Percentiles rank a stretch among this genome's conserved stretches.
These are phyloP conservation scores for Zapus hudsonius DNA, from an alignment of 2,113 vertebrate species.

Conservation along the genomic window DNA sequence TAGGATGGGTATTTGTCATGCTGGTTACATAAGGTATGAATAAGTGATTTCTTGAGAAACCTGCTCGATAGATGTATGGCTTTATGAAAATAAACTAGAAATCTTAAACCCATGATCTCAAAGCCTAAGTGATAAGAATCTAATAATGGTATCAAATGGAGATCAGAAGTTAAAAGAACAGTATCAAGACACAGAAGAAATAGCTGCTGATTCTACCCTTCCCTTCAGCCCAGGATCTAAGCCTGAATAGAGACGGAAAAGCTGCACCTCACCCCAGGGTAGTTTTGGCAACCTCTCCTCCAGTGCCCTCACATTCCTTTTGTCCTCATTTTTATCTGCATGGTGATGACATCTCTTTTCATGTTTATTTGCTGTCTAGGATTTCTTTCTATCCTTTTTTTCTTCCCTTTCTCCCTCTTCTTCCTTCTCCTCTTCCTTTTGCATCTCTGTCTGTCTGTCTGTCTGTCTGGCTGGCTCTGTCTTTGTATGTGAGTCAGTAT, in stretches of 20 bases:
- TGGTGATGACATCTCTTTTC: not conserved
- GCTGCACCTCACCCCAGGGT: not conserved
- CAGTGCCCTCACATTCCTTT: not conserved
- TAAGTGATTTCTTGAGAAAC: slow-evolving; percentile 11
- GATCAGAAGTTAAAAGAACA: not conserved
- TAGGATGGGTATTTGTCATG: not conserved
- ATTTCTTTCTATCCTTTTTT: not conserved
- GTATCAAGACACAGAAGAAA: not conserved
- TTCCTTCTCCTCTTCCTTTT: too few species aligned
- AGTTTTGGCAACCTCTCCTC: not conserved
- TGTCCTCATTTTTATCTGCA: not conserved
- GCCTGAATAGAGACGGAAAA: not conserved
- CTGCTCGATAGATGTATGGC: not conserved
- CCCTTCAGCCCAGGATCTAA: not conserved
- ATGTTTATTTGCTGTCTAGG: not conserved
- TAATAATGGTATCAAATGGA: not conserved
- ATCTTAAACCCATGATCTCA: slow-evolving; percentile 13
- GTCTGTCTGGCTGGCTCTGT: too few species aligned
- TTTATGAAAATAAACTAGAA: slow-evolving; percentile 42
- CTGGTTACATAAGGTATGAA: not conserved
- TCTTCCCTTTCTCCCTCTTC: not conserved
- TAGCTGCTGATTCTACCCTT: not conserved
- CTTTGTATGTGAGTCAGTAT: too few species aligned
- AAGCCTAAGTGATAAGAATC: not conserved
- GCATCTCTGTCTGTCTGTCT: not conserved